phyloP scores from a whole-genome alignment of 2,797 vertebrate genomes.

The Pampus argenteus region DNA sequence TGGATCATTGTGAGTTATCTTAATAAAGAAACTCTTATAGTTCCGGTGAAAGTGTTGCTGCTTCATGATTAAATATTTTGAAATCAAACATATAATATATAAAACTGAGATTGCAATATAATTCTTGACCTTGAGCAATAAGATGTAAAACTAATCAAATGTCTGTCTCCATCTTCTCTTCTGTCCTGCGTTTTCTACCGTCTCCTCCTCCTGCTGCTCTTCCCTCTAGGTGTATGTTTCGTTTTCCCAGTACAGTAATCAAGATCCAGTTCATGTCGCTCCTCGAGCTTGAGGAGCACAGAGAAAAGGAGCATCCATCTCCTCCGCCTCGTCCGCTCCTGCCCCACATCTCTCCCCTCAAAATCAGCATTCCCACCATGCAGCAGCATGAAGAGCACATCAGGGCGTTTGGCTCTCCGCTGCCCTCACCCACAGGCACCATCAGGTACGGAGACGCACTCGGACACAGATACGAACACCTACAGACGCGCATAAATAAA shows the following conservation, averaged over 20 bases:
- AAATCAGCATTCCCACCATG: conserved; percentile 94
- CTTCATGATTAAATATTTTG: background rate
- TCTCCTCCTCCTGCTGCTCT: conserved; percentile 11
- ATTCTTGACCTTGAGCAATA: conserved; percentile 7
- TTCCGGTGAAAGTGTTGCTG: background rate
- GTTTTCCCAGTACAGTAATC: conserved; percentile 97
- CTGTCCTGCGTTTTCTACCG: background rate
- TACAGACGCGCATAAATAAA: background rate
- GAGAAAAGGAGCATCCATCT: conserved; percentile 86
- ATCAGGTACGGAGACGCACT: conserved; percentile 87
- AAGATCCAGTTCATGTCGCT: conserved; percentile 97
- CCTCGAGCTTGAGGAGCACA: conserved; percentile 86
- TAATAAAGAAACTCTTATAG: conserved; percentile 24
- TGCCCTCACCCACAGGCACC: conserved; percentile 97
- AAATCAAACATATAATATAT: background rate
- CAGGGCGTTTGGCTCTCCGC: conserved; percentile 90
- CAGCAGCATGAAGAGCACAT: conserved; percentile 92
- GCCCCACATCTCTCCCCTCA: conserved; percentile 97
- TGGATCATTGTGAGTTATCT: conserved; percentile 27
- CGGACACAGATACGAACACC: background rate
- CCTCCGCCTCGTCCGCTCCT: conserved; percentile 89
- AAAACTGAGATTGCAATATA: background rate
- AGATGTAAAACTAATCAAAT: conserved; percentile 11
- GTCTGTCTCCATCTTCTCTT: conserved; percentile 1
- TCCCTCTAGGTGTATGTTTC: conserved; percentile 91